Conservation (phyloP, 2,888 invertebrate genomes). For the Lampropteryx suffumata region DNA sequence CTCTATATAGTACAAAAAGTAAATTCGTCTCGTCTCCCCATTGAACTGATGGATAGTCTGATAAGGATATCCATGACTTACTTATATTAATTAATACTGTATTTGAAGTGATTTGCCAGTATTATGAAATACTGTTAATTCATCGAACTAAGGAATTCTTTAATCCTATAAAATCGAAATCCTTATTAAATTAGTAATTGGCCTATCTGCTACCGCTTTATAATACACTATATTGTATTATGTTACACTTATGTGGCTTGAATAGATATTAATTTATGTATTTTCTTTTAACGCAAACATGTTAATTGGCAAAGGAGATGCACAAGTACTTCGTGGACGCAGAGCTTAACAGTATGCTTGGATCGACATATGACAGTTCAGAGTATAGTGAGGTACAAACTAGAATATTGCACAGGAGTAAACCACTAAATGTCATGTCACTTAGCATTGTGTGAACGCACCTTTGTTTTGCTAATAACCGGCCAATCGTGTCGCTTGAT, state of each 20-base stretch:
- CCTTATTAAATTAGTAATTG: not conserved
- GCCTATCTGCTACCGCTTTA: not conserved
- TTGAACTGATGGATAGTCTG: too few relatives aligned
- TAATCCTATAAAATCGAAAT: too few relatives aligned
- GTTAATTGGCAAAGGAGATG: slow-evolving; percentile 86
- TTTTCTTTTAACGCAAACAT: slow-evolving; percentile 78
- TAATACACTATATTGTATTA: slow-evolving; percentile 27
- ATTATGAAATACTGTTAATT: too few relatives aligned
- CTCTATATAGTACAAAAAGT: too few relatives aligned
- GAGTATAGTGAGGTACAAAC: slow-evolving; percentile 75
- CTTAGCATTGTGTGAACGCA: slow-evolving; percentile 28
- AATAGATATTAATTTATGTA: slow-evolving; percentile 60
- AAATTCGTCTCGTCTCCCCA: too few relatives aligned
- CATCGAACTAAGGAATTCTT: too few relatives aligned
- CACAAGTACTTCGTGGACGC: slow-evolving; percentile 92
- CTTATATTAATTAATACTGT: too few relatives aligned
- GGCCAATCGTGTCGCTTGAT: slow-evolving; percentile 14
- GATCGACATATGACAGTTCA: slow-evolving; percentile 83
- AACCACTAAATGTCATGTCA: slow-evolving; percentile 38
- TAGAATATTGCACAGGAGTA: slow-evolving; percentile 38
- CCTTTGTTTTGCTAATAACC: slow-evolving; percentile 8
- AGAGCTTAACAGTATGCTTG: slow-evolving; percentile 90
- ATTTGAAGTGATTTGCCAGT: too few relatives aligned
- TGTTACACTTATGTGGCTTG: slow-evolving; percentile 31
- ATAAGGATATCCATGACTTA: too few relatives aligned